Evolutionary conservation across 2,888 invertebrate species (phyloP), one percentile per base, ranked within the genome.

Genomic region (Lordiphosa andalusiaca): DNA sequence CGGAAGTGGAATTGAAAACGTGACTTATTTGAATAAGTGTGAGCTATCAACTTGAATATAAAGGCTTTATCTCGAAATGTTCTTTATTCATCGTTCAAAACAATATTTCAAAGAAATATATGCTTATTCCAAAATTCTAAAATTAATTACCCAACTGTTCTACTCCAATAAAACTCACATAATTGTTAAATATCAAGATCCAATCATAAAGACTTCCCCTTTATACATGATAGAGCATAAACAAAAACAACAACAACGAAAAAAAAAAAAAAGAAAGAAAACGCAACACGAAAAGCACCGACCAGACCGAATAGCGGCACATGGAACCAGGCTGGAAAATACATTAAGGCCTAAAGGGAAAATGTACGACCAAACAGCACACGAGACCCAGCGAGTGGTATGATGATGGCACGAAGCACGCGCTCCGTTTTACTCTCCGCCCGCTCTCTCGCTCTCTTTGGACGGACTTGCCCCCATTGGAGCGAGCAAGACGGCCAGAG

Each of bases 261-360:
- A n/a, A 25, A 35, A 42, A 23, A 21, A 21, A 19, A n/a, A n/a
- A n/a, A n/a, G n/a, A 40, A 23, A 21, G 30, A 19, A 19, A 30
- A 36, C 47, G 42, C 39, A 64, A 71, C 60, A 71, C 60, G 63
- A 66, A 59, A 73, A 67, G 66, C 61, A 63, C 71, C 65, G 70
- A 74, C 52, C 61, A 69, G 54, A 65, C 71, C 72, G 78, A 80
- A 70, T 70, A 65, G 68, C 73, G 73, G 65, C 80, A 70, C 75
- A 73, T 69, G 69, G 57, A 52, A 46, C 16, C 49, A 54, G 68
- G 77, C 81, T 75, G 75, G 68, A 81, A 78, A 78, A 59, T 67
- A 74, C 70, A 76, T 68, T 63, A 74, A 73, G 82, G 80, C 80
- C 80, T 80, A 80, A 72, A 78, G 76, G 76, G 69, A 78, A 75